Conservation (phyloP, 2,113 vertebrate species). For the Rhipidura dahli region DNA sequence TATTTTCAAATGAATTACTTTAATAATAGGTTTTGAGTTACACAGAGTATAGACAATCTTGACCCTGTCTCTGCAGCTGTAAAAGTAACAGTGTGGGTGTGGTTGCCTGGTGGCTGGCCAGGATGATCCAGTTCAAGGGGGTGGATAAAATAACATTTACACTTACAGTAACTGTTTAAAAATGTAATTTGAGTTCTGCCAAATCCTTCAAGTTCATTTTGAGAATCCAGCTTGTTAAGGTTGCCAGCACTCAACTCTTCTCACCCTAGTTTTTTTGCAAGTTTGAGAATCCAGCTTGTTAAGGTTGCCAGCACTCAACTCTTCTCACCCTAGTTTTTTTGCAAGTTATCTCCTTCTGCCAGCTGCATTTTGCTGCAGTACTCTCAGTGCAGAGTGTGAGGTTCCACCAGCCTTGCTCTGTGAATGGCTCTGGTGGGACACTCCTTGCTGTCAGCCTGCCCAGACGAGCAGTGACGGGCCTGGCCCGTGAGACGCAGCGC, state of each 20-base stretch:
- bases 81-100: constrained; percentile 52
- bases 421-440: neutral
- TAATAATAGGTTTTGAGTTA: constrained; percentile 3
- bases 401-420: neutral
- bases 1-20: constrained; percentile 48
- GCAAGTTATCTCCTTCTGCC: neutral
- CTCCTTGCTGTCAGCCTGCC: neutral
- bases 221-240: neutral
- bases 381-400: fast-evolving
- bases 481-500: neutral
- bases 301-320: neutral
- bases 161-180: constrained; percentile 62
- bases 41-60: neutral
- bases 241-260: constrained; percentile 19
- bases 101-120: constrained; percentile 51
- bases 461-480: neutral
- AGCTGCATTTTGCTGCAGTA: neutral
- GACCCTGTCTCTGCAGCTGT: constrained; percentile 45
- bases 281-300: neutral
- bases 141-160: constrained; percentile 69
- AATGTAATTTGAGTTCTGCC: constrained; percentile 50
- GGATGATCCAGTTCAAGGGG: constrained; percentile 47
- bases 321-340: neutral
- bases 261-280: neutral
- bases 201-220: constrained; percentile 1